phyloP scores from a whole-genome alignment of 2,113 vertebrate species.

The Spilogale gracilis region DNA sequence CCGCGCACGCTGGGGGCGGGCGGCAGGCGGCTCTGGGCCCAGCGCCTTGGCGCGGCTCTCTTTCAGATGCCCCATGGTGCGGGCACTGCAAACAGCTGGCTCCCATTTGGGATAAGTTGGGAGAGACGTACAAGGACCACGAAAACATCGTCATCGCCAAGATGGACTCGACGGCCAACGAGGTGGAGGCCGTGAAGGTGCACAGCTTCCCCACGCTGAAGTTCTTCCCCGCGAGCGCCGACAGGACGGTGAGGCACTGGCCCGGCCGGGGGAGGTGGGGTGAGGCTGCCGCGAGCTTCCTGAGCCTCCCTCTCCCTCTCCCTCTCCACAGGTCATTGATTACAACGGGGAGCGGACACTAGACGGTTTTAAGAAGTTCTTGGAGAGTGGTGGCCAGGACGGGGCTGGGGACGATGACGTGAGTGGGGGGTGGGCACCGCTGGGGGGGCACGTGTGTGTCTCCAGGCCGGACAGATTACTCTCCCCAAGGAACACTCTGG shows the following conservation, averaged over 20 bases:
- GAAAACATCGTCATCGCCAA: constrained; percentile 93
- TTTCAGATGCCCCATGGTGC: constrained; percentile 97
- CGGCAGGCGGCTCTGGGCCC: accelerated
- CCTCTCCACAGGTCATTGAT: constrained; percentile 92
- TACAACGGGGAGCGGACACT: constrained; percentile 98
- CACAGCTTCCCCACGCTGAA: constrained; percentile 99
- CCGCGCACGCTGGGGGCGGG: accelerated
- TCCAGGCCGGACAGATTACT: background rate
- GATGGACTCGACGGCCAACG: constrained; percentile 98
- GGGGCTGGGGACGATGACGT: constrained; percentile 94
- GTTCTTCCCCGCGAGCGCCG: constrained; percentile 95
- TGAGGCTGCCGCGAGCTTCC: background rate
- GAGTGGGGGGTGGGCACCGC: constrained; percentile 71
- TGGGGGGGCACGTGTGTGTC: background rate
- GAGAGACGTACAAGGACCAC: constrained; percentile 94
- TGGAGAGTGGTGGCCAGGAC: constrained; percentile 97
- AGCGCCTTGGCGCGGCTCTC: background rate
- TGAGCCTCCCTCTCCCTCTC: background rate
- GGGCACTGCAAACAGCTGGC: constrained; percentile 99
- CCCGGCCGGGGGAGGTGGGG: accelerated
- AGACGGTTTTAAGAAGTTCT: constrained; percentile 96
- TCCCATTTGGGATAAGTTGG: constrained; percentile 98
- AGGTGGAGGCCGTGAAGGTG: constrained; percentile 96
- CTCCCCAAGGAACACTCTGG: accelerated
- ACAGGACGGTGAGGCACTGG: constrained; percentile 88